Conservation (phyloP, 2,113 vertebrate genomes). For the Larimichthys crocea region DNA sequence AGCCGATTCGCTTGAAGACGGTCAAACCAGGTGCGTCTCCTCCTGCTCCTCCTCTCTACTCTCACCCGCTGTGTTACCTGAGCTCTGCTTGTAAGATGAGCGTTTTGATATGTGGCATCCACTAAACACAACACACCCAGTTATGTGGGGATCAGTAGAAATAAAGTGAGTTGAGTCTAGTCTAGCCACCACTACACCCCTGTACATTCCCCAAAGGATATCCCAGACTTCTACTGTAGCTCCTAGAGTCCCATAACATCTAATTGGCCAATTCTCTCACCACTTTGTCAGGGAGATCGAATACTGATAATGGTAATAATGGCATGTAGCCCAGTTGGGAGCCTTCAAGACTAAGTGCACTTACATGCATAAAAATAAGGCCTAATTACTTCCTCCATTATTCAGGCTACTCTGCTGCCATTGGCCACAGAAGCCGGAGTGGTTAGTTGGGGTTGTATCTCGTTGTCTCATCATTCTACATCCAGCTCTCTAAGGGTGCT, state of each 20-base stretch:
- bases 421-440: slow-evolving; percentile 35
- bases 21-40: slow-evolving; percentile 90
- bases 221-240: slow-evolving; percentile 6
- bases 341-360: slow-evolving; percentile 75
- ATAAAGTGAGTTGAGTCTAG: background rate
- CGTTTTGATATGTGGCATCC: slow-evolving; percentile 4
- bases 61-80: slow-evolving; percentile 23
- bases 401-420: slow-evolving; percentile 46
- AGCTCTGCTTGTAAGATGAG: slow-evolving; percentile 42
- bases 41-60: background rate
- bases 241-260: slow-evolving; percentile 18
- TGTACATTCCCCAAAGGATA: background rate
- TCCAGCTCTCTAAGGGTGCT: slow-evolving; percentile 34
- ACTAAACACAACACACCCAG: slow-evolving; percentile 3
- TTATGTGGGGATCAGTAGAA: background rate
- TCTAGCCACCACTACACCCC: background rate
- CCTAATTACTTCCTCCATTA: slow-evolving; percentile 76
- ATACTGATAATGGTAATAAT: slow-evolving; percentile 77
- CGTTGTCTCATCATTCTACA: slow-evolving; percentile 16
- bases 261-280: slow-evolving; percentile 52
- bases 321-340: slow-evolving; percentile 67
- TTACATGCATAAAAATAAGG: slow-evolving; percentile 69
- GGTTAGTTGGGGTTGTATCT: slow-evolving; percentile 18
- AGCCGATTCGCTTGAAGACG: slow-evolving; percentile 94
- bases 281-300: slow-evolving; percentile 56